phyloP scores from a whole-genome alignment of 2,888 invertebrate genomes.

The Cephus runcator region DNA sequence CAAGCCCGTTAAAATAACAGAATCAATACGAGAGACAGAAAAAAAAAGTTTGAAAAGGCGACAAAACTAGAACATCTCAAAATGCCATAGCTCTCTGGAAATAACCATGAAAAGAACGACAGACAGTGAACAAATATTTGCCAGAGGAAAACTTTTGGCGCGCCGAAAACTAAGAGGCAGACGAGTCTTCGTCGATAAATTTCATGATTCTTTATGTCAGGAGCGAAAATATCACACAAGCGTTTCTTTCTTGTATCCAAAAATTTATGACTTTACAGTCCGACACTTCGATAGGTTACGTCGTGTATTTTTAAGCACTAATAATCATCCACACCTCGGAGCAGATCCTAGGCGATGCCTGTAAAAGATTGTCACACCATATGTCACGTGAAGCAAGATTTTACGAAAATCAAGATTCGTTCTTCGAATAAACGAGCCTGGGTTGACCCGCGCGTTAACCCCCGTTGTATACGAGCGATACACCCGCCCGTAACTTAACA shows the following conservation, averaged over 20 bases:
- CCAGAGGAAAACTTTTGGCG: neutral
- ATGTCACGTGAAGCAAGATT: neutral
- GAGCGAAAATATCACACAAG: neutral
- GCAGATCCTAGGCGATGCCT: neutral
- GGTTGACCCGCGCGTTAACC: neutral
- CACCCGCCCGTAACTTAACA: neutral
- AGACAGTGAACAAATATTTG: slow-evolving; percentile 1
- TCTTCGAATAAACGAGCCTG: neutral
- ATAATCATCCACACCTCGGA: neutral
- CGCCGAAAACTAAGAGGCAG: neutral
- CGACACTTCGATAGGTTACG: neutral
- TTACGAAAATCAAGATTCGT: neutral
- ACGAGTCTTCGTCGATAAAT: neutral
- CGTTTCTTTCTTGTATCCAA: neutral
- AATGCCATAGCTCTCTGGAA: neutral
- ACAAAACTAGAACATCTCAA: neutral
- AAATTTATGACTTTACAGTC: neutral
- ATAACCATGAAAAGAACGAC: neutral
- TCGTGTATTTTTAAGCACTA: neutral
- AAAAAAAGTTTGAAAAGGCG: neutral
- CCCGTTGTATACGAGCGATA: neutral
- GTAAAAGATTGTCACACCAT: neutral
- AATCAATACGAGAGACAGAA: neutral
- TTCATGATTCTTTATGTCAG: neutral
- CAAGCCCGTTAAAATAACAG: neutral